These are phyloP conservation scores for human (Homo sapiens) DNA, from an alignment of 2,113 vertebrate species.

Conservation along the genomic window GRCh38 chr5:148915501-148916000, in stretches of 20 bases:
- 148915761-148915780: not conserved
- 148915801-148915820: not conserved
- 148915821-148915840: not conserved
- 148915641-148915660: not conserved
- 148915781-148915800: not conserved
- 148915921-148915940: not conserved
- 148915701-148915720: not conserved
- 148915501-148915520: not conserved
- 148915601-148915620: not conserved
- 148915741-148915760: not conserved
- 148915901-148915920: not conserved
- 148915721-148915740: not conserved
- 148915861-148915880: not conserved
- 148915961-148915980: not conserved
- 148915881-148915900: not conserved
- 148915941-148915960: not conserved
- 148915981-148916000: not conserved
- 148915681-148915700: not conserved
- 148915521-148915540: not conserved
- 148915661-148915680: not conserved
- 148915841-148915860: not conserved
- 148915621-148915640: not conserved
- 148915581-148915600: not conserved
- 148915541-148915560: not conserved
- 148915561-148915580: not conserved